Conservation (phyloP, 1,140 invertebrate species). For the Chymomyza costata region DNA sequence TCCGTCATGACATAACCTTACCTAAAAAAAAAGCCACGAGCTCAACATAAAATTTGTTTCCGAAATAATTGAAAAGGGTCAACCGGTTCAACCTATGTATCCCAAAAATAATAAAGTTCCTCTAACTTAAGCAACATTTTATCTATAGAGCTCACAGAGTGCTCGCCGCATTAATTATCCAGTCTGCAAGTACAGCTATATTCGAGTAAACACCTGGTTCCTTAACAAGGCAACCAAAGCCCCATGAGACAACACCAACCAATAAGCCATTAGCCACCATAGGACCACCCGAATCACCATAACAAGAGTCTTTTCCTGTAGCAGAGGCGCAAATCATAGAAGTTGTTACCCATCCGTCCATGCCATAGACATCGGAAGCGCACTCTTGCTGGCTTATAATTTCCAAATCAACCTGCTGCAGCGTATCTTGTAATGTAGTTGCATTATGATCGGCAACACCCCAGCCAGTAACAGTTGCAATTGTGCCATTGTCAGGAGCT, state of each 20-base stretch:
- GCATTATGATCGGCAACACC: constrained; percentile 20
- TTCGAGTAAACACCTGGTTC: constrained; percentile 81
- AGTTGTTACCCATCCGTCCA: too few species aligned
- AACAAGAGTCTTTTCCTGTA: constrained; percentile 48
- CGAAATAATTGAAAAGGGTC: too few species aligned
- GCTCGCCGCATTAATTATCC: constrained; percentile 64
- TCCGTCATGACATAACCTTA: too few species aligned
- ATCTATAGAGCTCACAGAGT: too few species aligned
- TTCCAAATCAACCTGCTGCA: constrained; percentile 16
- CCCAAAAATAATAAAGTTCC: too few species aligned
- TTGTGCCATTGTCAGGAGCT: constrained; percentile 29
- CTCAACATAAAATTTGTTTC: too few species aligned
- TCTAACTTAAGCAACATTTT: too few species aligned
- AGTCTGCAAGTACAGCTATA: constrained; percentile 64
- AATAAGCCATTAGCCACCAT: constrained; percentile 62
- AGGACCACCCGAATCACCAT: constrained; percentile 76
- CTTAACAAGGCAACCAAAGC: constrained; percentile 69
- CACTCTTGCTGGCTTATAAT: constrained; percentile 23
- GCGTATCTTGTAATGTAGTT: constrained; percentile 11
- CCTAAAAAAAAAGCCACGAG: too few species aligned
- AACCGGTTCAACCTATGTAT: too few species aligned
- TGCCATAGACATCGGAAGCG: constrained; percentile 11
- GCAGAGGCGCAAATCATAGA: constrained; percentile 76
- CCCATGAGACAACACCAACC: constrained; percentile 81
- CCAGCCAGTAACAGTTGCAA: constrained; percentile 46